Evolutionary conservation across 2,113 vertebrate genomes (phyloP), one percentile per base, ranked within the genome.

Genomic region (Nasalis larvatus): DNA sequence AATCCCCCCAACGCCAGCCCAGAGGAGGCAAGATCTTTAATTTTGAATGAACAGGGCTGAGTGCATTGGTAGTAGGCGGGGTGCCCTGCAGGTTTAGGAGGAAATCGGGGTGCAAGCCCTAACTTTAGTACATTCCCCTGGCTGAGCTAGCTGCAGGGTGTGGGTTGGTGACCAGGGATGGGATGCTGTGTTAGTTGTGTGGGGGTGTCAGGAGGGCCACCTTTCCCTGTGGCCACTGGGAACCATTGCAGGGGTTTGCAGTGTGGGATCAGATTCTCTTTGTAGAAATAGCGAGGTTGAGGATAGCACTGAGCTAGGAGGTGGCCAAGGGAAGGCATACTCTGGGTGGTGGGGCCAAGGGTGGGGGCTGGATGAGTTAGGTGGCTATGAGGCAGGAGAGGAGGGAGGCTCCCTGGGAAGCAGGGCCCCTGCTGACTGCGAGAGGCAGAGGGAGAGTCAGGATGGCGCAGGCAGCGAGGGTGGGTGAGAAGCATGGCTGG

Each of bases 261-360:
- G 90, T 54, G 5, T 35, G n/a, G 68, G 49, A 13, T 66, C 45
- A 35, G 58, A 49, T 54, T 87, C 88, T 77, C 86, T 83, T 91
- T 73, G 82, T 89, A 85, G 82, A 95, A 91, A 68, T 21, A 85
- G 58, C 3, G 1, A 25, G 1, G 47, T 37, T 89, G 82, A 91
- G 58, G 17, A 17, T 3, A 35, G 35, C 63, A 30, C 27, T 11
- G 49, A 71, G 68, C 45, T 23, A 52, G 47, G 68, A 49, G 27
- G 40, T 86, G 37, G 56, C 47, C 40, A 27, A 23, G 32, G 73
- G 45, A 69, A 82, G 87, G 32, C 23, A 8, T 0, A 0, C 45
- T 85, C 52, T 3, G 1, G 71, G 56, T 21, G 63, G 37, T 23
- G 5, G 18, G 49, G 54, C 4, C 25, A 1, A 42, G 77, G n/a